Percentiles rank a stretch among this genome's conserved stretches.
Evolutionary conservation across 2,888 invertebrate genomes (phyloP).

Genomic region (Thymelicus acteon): DNA sequence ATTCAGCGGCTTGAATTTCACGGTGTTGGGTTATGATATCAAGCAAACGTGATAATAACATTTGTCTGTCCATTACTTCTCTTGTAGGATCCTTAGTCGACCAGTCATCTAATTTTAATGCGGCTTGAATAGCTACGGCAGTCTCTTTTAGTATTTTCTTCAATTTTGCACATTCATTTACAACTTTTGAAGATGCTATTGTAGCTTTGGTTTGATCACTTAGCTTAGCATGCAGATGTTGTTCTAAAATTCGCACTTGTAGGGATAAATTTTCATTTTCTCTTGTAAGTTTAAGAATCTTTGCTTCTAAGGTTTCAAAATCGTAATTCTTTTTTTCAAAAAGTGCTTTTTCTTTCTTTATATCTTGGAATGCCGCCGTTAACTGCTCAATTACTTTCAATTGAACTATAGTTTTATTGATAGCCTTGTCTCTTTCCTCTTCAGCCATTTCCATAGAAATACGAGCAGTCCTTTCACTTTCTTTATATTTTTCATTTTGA

Average conservation of each 20-base stretch:
- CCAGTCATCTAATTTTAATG: constrained; percentile 81
- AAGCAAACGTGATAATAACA: constrained; percentile 83
- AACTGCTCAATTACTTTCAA: constrained; percentile 87
- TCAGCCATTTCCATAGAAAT: constrained; percentile 85
- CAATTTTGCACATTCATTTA: constrained; percentile 83
- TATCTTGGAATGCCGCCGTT: constrained; percentile 82
- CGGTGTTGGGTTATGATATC: constrained; percentile 77
- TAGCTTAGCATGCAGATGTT: constrained; percentile 82
- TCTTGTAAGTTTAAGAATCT: constrained; percentile 69
- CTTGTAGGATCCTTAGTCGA: constrained; percentile 60
- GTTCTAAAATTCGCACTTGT: constrained; percentile 81
- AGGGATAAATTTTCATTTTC: constrained; percentile 75
- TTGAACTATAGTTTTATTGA: constrained; percentile 86
- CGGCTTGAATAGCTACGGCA: constrained; percentile 84
- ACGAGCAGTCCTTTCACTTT: constrained; percentile 80
- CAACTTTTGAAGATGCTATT: constrained; percentile 73
- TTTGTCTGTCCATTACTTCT: constrained; percentile 74
- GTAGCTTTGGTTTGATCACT: constrained; percentile 77
- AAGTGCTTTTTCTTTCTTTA: constrained; percentile 74
- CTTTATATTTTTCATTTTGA: constrained; percentile 85
- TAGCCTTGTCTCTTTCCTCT: constrained; percentile 86
- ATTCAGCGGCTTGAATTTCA: constrained; percentile 69
- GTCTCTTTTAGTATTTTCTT: constrained; percentile 86
- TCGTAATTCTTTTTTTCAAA: constrained; percentile 71
- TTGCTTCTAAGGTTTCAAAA: constrained; percentile 67